These are phyloP conservation scores for Andricus curvator DNA, from an alignment of 2,888 invertebrate genomes.

Conservation along the genomic window DNA sequence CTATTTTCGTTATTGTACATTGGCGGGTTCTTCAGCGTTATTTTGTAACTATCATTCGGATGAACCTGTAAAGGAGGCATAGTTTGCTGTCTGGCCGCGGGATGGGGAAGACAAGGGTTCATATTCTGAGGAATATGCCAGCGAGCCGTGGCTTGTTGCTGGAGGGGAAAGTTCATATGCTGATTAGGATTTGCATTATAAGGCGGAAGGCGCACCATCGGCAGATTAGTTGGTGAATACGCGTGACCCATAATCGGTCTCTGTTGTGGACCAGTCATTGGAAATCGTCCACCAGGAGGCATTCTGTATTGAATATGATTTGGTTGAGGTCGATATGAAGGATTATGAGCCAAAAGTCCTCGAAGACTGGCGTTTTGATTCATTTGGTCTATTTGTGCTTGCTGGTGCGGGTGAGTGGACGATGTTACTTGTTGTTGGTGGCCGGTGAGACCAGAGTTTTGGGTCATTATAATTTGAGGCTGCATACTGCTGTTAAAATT, in stretches of 20 bases:
- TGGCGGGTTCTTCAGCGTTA: slow-evolving; percentile 81
- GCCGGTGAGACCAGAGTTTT: slow-evolving; percentile 67
- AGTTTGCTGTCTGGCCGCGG: slow-evolving; percentile 50
- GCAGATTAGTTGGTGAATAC: slow-evolving; percentile 67
- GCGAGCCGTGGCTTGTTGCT: slow-evolving; percentile 79
- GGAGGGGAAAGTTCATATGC: slow-evolving; percentile 54
- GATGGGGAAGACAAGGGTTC: slow-evolving; percentile 48
- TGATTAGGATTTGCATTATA: slow-evolving; percentile 24
- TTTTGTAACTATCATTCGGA: slow-evolving; percentile 83
- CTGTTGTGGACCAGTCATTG: slow-evolving; percentile 62
- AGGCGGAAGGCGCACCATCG: slow-evolving; percentile 55
- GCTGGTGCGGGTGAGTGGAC: slow-evolving; percentile 82
- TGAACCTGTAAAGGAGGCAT: slow-evolving; percentile 63
- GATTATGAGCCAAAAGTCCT: slow-evolving; percentile 70
- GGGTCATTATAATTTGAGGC: slow-evolving; percentile 69
- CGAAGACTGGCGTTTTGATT: slow-evolving; percentile 71
- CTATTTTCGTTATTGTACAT: slow-evolving; percentile 45
- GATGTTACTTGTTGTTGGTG: slow-evolving; percentile 79
- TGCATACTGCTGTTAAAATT: slow-evolving; percentile 74
- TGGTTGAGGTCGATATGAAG: slow-evolving; percentile 69
- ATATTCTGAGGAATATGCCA: slow-evolving; percentile 85
- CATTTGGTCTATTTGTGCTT: slow-evolving; percentile 70
- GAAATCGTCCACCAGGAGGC: slow-evolving; percentile 66
- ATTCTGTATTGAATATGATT: slow-evolving; percentile 71
- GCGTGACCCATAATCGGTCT: slow-evolving; percentile 67